phyloP scores from a whole-genome alignment of 1,140 invertebrate species.

The Neodiprion lecontei region DNA sequence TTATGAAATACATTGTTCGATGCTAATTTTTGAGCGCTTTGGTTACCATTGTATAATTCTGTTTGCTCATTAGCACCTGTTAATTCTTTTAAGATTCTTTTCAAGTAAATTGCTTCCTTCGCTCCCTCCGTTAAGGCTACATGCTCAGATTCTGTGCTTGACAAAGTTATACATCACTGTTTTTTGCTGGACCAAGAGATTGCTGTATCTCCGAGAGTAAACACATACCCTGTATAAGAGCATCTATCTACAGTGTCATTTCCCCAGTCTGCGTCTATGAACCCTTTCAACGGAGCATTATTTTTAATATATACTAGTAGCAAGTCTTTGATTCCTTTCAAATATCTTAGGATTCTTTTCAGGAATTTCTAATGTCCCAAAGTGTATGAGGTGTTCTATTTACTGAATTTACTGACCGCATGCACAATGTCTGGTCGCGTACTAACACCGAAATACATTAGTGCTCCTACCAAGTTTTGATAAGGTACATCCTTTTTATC shows the following conservation, averaged over 20 bases:
- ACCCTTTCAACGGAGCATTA: neutral
- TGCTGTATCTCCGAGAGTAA: neutral
- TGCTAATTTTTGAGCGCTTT: neutral
- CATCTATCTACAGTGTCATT: neutral
- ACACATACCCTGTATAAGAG: constrained; percentile 26
- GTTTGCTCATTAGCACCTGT: no score
- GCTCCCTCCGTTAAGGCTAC: constrained; percentile 33
- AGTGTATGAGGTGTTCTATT: no score
- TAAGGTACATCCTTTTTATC: no score
- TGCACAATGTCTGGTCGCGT: constrained; percentile 60
- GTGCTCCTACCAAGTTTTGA: constrained; percentile 35
- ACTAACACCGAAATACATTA: constrained; percentile 53
- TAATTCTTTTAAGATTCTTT: no score
- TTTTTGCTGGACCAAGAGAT: constrained; percentile 6
- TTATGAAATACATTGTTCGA: neutral
- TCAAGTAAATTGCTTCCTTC: constrained; percentile 30
- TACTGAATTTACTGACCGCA: constrained; percentile 40
- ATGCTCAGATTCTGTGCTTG: constrained; percentile 49
- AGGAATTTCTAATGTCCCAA: no score
- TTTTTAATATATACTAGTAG: neutral
- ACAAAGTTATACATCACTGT: constrained; percentile 25
- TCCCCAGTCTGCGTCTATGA: neutral
- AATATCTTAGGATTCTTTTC: constrained; percentile 32
- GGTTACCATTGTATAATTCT: no score
- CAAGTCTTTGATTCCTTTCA: constrained; percentile 27